Evolutionary conservation across 1,140 invertebrate genomes (phyloP), one percentile per base, ranked within the genome.

Genomic region (Copidosoma floridanum): DNA sequence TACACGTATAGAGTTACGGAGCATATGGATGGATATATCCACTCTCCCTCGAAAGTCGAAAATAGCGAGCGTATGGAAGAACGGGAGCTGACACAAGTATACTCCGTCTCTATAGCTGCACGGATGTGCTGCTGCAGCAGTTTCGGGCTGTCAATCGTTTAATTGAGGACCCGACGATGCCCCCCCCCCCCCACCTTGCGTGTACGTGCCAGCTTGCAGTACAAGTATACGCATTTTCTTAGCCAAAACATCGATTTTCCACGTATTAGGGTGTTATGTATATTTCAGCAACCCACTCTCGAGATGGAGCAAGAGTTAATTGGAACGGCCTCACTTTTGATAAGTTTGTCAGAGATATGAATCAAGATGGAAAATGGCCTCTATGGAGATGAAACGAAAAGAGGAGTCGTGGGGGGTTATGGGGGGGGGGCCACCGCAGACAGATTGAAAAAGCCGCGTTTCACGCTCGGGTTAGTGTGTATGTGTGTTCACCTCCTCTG

Each of bases 121-220:
- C n/a, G n/a, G n/a, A n/a, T n/a, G 62, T 48, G 50, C 60, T 54
- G 64, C 37, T 52, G 55, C 65, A 59, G 55, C 63, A 63, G 40
- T 68, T 68, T 60, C 65, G 67, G 71, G 54, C 68, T 76, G 72
- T 75, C 74, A 71, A 76, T 76, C 69, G 68, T 74, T 73, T 70
- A 74, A 74, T 76, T 74, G 70, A 69, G 68, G 59, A 69, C 60
- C 63, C 53, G 65, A 68, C 43, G 43, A 3, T 3, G 40, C 29
- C 12, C 29, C 46, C 23, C 8, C 21, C 20, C 6, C 26, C 27
- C 14, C 20, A 29, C 16, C 35, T 20, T 11, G n/a, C n/a, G n/a
- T n/a, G n/a, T n/a, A n/a, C n/a, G n/a, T n/a, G n/a, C n/a, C n/a
- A n/a, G n/a, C n/a, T n/a, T n/a, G n/a, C n/a, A n/a, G n/a, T n/a